Evolutionary conservation across 2,888 invertebrate species (phyloP).

Genomic region (Heliconius aoede): DNA sequence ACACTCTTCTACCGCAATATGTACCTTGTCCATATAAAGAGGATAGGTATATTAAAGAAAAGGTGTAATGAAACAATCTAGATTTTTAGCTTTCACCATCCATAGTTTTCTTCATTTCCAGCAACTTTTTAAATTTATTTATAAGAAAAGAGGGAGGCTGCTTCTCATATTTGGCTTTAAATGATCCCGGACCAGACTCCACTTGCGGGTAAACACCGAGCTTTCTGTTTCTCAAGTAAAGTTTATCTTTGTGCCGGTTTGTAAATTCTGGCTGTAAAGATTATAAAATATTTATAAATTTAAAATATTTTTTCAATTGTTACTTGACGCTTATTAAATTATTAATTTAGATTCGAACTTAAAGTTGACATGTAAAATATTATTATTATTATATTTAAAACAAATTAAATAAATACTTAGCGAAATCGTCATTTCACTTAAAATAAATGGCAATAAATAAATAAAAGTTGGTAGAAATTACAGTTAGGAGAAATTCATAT

Average conservation of each 20-base stretch:
- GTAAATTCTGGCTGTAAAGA: constrained; percentile 7
- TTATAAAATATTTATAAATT: neutral
- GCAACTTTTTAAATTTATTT: constrained; percentile 53
- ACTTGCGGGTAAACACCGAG: constrained; percentile 49
- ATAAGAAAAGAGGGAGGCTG: constrained; percentile 51
- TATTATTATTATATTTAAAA: no score
- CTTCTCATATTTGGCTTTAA: constrained; percentile 53
- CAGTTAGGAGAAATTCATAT: no score
- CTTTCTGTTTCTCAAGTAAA: constrained; percentile 16
- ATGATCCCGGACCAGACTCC: constrained; percentile 58
- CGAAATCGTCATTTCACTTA: no score
- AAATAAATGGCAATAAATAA: no score
- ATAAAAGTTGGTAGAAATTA: no score
- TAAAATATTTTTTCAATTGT: no score
- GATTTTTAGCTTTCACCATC: constrained; percentile 23
- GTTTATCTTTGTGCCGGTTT: constrained; percentile 18
- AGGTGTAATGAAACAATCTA: neutral
- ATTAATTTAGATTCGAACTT: no score
- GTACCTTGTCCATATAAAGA: no score
- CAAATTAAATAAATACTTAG: no score
- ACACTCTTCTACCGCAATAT: no score
- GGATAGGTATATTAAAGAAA: neutral
- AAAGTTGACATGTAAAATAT: no score
- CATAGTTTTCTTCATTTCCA: constrained; percentile 54
- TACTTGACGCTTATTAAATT: no score